These are phyloP conservation scores for Nemotelus pantherinus DNA, from an alignment of 2,888 invertebrate genomes.

Conservation along the genomic window DNA sequence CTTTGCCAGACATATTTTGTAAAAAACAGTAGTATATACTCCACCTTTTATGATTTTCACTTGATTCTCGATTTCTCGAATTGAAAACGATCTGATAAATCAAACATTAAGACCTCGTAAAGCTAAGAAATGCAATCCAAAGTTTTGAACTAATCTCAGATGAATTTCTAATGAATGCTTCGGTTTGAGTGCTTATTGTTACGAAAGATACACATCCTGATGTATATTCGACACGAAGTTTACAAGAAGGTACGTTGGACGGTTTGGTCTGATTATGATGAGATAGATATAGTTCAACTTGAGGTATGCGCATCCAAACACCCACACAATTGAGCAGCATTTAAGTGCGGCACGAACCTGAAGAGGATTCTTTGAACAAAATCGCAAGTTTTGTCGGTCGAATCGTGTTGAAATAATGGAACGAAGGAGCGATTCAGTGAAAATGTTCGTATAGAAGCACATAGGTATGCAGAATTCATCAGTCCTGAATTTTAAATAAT, in stretches of 20 bases:
- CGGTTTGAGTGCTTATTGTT: slow-evolving; percentile 47
- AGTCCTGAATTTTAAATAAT: too few relatives aligned
- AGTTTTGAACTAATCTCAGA: slow-evolving; percentile 46
- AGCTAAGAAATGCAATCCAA: not conserved
- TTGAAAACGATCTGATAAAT: too few relatives aligned
- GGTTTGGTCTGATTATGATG: slow-evolving; percentile 8
- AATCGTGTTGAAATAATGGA: not conserved
- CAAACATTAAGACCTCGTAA: too few relatives aligned
- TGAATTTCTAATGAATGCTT: slow-evolving; percentile 49
- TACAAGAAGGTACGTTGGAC: too few relatives aligned
- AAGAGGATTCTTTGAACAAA: not conserved
- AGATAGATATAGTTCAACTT: not conserved
- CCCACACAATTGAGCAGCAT: slow-evolving; percentile 26
- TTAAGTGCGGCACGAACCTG: not conserved
- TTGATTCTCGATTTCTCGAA: too few relatives aligned
- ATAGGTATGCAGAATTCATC: too few relatives aligned
- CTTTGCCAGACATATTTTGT: too few relatives aligned
- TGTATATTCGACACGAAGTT: too few relatives aligned
- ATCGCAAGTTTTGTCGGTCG: not conserved
- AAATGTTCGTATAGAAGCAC: too few relatives aligned
- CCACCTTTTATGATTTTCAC: too few relatives aligned
- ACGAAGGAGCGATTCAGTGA: too few relatives aligned
- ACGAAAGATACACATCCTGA: not conserved
- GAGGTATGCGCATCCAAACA: slow-evolving; percentile 21
- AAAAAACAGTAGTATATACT: too few relatives aligned